Base-by-base conservation (phyloP, 2,113 vertebrate species). In the Protomyctophum bolini region DNA sequence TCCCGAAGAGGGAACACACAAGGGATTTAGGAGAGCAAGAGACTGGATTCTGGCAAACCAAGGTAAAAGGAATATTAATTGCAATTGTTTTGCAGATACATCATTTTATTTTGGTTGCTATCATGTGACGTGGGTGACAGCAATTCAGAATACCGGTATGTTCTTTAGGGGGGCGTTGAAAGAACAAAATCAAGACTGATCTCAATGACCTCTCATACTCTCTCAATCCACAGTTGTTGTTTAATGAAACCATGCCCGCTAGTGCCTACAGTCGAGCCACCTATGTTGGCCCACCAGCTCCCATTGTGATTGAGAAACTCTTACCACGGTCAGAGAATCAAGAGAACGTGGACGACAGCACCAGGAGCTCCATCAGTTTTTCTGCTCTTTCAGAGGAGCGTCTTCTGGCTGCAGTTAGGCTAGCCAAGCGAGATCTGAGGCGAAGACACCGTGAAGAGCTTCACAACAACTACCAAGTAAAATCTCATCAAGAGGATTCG, bases 261-360 rank as follows among this genome's bases (percentile, higher is more conserved):
- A 82, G 84, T 81, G 65, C 89, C 33, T 81, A 84, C 48, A 97
- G 95, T 85, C 88, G 96, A 76, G 94, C 94, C 54, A 76, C 93
- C 69, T 87, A 68, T 8, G 94, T 93, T 6, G 81, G 80, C 66
- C 90, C 75, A 8, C 97, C 97, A 1, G 73, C 64, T 21, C 95
- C 95, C 61, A 95, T 98, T 76, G 65, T 94, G 84, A 96, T 99
- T 47, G 96, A 99, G 86, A 97, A 95, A 78, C 84, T 98, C 78
- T 85, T 85, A 0, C 73, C 80, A 9, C 65, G 0, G 62, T 6
- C 70, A 2, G 54, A 73, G 1, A 10, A 62, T 72, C 68, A 50
- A 28, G 87, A 84, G 49, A 72, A 86, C 1, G 72, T 68, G n/a
- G 57, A 79, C 47, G 56, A 78, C 46, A 91, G 81, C 54, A n/a